A percentile compares a stretch with the other conserved stretches of the same genome.
Evolutionary conservation across 2,888 invertebrate species (phyloP).

Genomic region (Hypolimnas misippus): DNA sequence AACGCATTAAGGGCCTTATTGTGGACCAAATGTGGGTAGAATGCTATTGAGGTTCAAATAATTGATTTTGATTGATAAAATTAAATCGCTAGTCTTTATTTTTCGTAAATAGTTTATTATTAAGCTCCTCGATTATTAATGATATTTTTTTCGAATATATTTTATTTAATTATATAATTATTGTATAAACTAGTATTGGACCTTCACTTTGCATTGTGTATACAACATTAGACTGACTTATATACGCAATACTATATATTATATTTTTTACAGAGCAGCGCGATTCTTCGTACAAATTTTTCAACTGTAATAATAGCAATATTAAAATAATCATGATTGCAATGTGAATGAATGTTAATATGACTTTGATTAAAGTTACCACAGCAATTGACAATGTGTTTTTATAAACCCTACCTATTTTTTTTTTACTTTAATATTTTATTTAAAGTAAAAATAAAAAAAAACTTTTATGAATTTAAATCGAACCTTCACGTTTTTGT

Average conservation of each 20-base stretch:
- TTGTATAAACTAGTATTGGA: background rate
- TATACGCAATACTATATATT: conserved; percentile 16
- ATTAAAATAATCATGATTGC: background rate
- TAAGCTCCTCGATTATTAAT: background rate
- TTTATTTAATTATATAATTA: background rate
- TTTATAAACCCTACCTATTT: background rate
- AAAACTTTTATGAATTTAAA: too few relatives aligned
- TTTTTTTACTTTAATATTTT: background rate
- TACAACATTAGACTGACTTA: conserved; percentile 23
- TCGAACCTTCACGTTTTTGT: too few relatives aligned
- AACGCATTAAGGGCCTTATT: conserved; percentile 67
- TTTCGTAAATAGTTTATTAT: background rate
- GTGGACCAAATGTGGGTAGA: conserved; percentile 70
- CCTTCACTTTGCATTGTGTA: conserved; percentile 7
- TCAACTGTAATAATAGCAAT: conserved; percentile 23
- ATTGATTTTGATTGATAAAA: conserved; percentile 14
- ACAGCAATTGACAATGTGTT: conserved; percentile 5
- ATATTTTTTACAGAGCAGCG: conserved; percentile 24
- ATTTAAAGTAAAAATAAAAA: too few relatives aligned
- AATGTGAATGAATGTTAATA: conserved; percentile 27
- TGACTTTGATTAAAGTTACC: conserved; percentile 33
- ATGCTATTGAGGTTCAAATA: conserved; percentile 33
- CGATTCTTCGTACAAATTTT: conserved; percentile 27
- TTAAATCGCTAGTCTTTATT: conserved; percentile 1
- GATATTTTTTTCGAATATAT: background rate